Evolutionary conservation across 2,797 vertebrate species (phyloP).

Genomic region (Vultur gryphus): DNA sequence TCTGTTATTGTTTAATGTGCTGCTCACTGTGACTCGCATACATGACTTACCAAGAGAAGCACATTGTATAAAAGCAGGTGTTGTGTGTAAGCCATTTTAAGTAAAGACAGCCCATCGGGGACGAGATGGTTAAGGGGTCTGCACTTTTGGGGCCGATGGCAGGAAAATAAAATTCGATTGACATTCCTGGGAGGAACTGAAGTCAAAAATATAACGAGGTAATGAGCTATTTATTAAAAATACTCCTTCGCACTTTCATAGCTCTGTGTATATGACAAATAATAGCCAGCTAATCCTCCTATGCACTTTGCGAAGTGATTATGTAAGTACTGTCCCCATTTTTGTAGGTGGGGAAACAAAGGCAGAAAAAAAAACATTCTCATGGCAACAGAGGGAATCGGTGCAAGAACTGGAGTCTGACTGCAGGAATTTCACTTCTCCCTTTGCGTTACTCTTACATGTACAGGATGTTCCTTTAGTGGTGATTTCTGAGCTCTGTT

Average conservation of each 20-base stretch:
- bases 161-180: background rate
- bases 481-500: background rate
- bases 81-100: background rate
- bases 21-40: background rate
- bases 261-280: background rate
- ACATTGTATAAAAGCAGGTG: background rate
- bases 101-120: background rate
- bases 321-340: background rate
- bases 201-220: background rate
- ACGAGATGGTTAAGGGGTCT: background rate
- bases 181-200: background rate
- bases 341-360: background rate
- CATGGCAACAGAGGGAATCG: background rate
- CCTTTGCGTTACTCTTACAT: background rate
- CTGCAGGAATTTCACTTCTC: background rate
- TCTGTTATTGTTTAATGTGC: conserved; percentile 11
- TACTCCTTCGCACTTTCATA: background rate
- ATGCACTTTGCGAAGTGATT: background rate
- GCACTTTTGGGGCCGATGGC: background rate
- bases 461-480: background rate
- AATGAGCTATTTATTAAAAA: conserved; percentile 31
- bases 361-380: background rate
- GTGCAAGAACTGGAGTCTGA: background rate
- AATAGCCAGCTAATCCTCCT: conserved; percentile 8
- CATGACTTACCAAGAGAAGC: background rate